A percentile compares a stretch with the other conserved stretches of the same genome.
Evolutionary conservation across 2,888 invertebrate genomes (phyloP).

Genomic region (Philhelius pedissequus): DNA sequence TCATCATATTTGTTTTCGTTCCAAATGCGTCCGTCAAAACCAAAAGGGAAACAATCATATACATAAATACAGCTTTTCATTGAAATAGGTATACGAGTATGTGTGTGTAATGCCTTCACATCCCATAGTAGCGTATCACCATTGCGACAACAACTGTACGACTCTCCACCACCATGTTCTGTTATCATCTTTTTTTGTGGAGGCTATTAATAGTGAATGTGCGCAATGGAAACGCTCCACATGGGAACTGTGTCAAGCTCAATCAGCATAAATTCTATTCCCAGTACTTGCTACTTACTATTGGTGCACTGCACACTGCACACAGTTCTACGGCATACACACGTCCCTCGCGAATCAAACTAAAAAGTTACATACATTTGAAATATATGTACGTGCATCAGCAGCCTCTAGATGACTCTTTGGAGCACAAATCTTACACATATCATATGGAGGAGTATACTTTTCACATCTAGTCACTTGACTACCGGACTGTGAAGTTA

Average conservation of each 20-base stretch:
- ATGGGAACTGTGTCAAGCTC: slow-evolving; percentile 69
- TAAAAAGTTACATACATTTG: slow-evolving; percentile 34
- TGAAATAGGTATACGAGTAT: slow-evolving; percentile 34
- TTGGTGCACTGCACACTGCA: neutral
- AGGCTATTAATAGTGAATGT: slow-evolving; percentile 54
- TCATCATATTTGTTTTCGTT: slow-evolving; percentile 15
- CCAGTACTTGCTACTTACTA: slow-evolving; percentile 24
- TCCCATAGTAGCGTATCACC: neutral
- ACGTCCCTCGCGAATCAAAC: slow-evolving; percentile 17
- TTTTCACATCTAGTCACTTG: slow-evolving; percentile 36
- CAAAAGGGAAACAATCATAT: slow-evolving; percentile 51
- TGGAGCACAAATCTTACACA: neutral
- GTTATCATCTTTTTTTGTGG: slow-evolving; percentile 4
- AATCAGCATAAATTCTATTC: slow-evolving; percentile 68
- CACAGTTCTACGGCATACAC: neutral
- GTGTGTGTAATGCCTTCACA: neutral
- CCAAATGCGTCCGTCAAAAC: slow-evolving; percentile 52
- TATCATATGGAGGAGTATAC: slow-evolving; percentile 12
- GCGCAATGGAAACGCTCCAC: slow-evolving; percentile 63
- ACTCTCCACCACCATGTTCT: slow-evolving; percentile 5
- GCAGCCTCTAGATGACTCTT: slow-evolving; percentile 3
- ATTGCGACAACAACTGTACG: neutral
- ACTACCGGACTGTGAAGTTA: slow-evolving; percentile 47
- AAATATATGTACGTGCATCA: slow-evolving; percentile 16
- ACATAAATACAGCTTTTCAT: slow-evolving; percentile 20